phyloP scores from a whole-genome alignment of 2,888 invertebrate genomes.

The Aporophyla lueneburgensis region DNA sequence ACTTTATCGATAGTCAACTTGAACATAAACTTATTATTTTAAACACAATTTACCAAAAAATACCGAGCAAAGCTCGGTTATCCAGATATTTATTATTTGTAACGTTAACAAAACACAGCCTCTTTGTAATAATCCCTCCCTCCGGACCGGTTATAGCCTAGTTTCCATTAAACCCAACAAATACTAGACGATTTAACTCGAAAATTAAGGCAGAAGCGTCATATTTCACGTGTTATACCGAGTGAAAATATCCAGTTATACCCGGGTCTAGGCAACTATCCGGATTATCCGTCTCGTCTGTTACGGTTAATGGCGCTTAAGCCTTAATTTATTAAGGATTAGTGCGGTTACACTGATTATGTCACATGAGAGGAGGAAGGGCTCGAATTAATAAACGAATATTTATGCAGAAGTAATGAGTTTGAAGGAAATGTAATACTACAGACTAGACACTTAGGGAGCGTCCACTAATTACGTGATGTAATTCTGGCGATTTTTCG shows the following conservation, averaged over 20 bases:
- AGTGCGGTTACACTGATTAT: conserved; percentile 49
- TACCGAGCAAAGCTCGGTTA: no score
- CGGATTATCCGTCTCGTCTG: conserved; percentile 39
- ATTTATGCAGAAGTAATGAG: not conserved
- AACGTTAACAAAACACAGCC: not conserved
- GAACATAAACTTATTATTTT: no score
- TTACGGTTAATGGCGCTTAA: conserved; percentile 42
- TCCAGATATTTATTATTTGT: no score
- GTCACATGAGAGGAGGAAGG: conserved; percentile 23
- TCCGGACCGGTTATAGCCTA: not conserved
- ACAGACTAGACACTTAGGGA: no score
- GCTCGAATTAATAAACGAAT: conserved; percentile 24
- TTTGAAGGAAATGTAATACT: not conserved
- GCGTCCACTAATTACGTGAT: no score
- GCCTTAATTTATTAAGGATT: conserved; percentile 60
- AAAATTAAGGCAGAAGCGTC: conserved; percentile 19
- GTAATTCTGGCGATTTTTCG: no score
- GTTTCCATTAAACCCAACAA: conserved; percentile 10
- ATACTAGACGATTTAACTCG: conserved; percentile 13
- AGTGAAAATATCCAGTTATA: conserved; percentile 38
- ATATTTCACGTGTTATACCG: conserved; percentile 53
- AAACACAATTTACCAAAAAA: no score
- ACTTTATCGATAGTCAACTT: no score
- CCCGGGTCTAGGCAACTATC: conserved; percentile 39
- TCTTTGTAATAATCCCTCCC: not conserved